Evolutionary conservation across 2,113 vertebrate species (phyloP), one percentile per base, ranked within the genome.

Genomic region (Condylura cristata): DNA sequence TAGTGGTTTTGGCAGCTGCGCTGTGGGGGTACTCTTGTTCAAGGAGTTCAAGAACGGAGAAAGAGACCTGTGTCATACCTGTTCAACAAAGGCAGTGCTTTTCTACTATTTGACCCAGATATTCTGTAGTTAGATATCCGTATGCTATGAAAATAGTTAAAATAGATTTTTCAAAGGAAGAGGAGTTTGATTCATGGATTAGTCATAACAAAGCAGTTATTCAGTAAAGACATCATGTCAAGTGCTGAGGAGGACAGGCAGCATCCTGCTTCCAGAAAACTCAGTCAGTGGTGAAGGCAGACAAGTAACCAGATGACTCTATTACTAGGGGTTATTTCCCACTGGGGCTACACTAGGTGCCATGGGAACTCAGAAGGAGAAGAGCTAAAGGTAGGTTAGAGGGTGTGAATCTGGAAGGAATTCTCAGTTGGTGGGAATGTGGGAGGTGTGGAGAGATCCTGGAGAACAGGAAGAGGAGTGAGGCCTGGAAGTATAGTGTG

Each of bases 1-100:
- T 70, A 39, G 91, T 94, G 83, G 80, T 68, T 95, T 96, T 13
- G 8, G 44, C 53, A 60, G 10, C n/a, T 44, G 41, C 34, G n/a
- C 56, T 34, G 28, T 44, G 20, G 80, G 41, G 24, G 41, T 41
- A 68, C 58, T 86, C 37, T 76, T 56, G 24, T 51, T 61, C 13
- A 84, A n/a, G 75, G 46, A 93, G 34, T 41, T 16, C 51, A 20
- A 48, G 24, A 63, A 56, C 78, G 13, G 26, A 58, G 74, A 72
- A 84, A 89, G 39, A 94, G 83, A 30, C n/a, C 53, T 34, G 7
- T 91, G 26, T 86, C 34, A 44, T 41, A 72, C 56, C 61, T 94
- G 44, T 34, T 86, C n/a, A 60, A 91, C 44, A 79, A 72, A 92
- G 53, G 12, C 30, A 10, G 34, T 60, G 30, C n/a, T 86, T 93